Base-by-base conservation (phyloP, 2,113 vertebrate species). In the Marcusenius ussheri region DNA sequence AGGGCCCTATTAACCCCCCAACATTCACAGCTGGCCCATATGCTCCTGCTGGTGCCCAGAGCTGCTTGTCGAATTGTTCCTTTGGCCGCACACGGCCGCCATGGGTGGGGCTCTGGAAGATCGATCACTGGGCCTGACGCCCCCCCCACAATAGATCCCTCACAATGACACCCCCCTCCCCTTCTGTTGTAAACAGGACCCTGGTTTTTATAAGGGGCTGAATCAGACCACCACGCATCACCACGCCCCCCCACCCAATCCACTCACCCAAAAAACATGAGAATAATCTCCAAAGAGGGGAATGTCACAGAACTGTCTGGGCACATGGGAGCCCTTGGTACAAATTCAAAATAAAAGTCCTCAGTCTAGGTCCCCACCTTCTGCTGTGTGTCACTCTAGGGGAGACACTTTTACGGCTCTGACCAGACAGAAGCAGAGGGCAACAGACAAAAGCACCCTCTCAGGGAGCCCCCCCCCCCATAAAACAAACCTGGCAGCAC, bases 1-100 rank as follows among this genome's bases (percentile, higher is more conserved):
- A 94, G 95, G 94, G 94, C 89, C 7, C 5, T 90, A 93, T 92
- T 94, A 93, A 93, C 93, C 93, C 93, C 58, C 15, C 74, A 31
- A 42, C 90, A 94, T 95, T 95, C 93, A 95, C 94, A 93, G 94
- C 92, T 91, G 91, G 88, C 90, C 95, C 95, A 95, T 96, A 96
- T 96, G 95, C 90, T 94, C 93, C 66, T 92, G 89, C 91, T 93
- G 93, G 95, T 95, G 94, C 92, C 90, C 91, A 93, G 90, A 1
- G 83, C 93, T 93, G 94, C 92, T 94, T 90, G 83, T 92, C 93
- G 95, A 94, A 95, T 88, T 95, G 93, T 90, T 90, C 92, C 92
- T 95, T 95, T 95, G 92, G 91, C 88, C 89, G 90, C 91, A 90
- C 93, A 94, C 92, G 94, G 94, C 93, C 91, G 90, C 90, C 93